Conservation (phyloP, 2,888 invertebrate genomes). For the Noctuana brunneofusca region DNA sequence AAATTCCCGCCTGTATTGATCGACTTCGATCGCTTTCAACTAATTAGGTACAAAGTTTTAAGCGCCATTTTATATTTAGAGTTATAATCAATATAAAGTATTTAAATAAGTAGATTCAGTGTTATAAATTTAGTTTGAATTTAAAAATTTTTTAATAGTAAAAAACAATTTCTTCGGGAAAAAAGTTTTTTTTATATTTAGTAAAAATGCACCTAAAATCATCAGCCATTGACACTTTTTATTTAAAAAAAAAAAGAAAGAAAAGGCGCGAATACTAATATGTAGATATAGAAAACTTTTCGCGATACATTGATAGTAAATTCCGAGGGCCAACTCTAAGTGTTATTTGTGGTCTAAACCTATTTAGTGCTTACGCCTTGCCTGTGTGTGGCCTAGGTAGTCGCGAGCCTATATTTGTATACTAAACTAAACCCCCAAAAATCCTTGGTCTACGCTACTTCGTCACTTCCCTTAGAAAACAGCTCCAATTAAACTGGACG, state of each 20-base stretch:
- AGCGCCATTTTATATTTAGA: neutral
- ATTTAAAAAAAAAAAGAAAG: conserved; percentile 10
- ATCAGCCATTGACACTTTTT: too few relatives aligned
- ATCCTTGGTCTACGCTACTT: neutral
- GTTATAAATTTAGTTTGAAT: too few relatives aligned
- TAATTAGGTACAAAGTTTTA: conserved; percentile 35
- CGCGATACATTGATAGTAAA: conserved; percentile 36
- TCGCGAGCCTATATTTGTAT: conserved; percentile 40
- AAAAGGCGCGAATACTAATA: neutral
- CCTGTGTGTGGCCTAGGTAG: conserved; percentile 48
- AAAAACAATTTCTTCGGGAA: too few relatives aligned
- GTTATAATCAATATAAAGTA: neutral
- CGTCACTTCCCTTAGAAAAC: neutral
- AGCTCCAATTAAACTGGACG: conserved; percentile 9
- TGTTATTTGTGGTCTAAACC: conserved; percentile 46
- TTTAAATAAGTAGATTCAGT: too few relatives aligned
- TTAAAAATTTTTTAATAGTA: too few relatives aligned
- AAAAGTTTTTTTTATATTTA: too few relatives aligned
- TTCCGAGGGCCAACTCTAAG: conserved; percentile 38
- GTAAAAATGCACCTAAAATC: too few relatives aligned
- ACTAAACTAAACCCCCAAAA: conserved; percentile 31
- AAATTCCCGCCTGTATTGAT: conserved; percentile 69
- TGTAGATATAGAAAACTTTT: neutral
- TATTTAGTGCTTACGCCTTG: conserved; percentile 46
- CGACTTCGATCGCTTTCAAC: conserved; percentile 58